These are phyloP conservation scores for Lamprotornis superbus DNA, from an alignment of 2,113 vertebrate genomes.

Conservation along the genomic window DNA sequence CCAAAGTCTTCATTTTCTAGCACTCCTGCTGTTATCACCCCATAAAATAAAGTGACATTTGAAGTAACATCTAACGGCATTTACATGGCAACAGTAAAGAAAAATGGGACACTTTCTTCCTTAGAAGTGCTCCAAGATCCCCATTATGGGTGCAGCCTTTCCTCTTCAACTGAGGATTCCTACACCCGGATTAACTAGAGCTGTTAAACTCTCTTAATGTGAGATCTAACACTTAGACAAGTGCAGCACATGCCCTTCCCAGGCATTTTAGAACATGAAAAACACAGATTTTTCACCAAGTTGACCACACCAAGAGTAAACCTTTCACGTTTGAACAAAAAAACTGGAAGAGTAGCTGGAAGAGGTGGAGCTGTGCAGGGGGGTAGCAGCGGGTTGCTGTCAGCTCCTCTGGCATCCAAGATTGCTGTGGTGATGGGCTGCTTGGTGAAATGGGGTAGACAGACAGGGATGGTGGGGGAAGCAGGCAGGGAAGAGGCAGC, in stretches of 20 bases:
- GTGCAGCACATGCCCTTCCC: not conserved
- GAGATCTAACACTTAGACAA: not conserved
- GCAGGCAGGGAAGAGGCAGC: not conserved
- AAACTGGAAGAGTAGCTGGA: not conserved
- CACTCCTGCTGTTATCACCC: not conserved
- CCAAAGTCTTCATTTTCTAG: not conserved
- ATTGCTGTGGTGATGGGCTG: not conserved
- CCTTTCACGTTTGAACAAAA: not conserved
- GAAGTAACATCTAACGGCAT: not conserved
- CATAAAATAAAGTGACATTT: not conserved
- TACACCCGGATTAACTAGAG: accelerated
- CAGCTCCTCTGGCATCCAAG: accelerated
- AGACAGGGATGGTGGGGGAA: not conserved
- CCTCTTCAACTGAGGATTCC: not conserved
- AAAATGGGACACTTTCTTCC: not conserved
- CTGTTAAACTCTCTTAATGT: not conserved
- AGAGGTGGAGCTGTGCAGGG: not conserved
- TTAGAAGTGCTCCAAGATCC: not conserved
- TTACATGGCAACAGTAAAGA: not conserved
- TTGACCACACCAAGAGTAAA: not conserved
- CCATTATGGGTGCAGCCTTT: not conserved
- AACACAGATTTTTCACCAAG: not conserved
- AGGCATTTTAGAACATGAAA: not conserved
- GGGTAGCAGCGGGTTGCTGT: accelerated
- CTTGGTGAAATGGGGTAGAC: accelerated